Evolutionary conservation across 2,888 invertebrate genomes (phyloP).

Genomic region (Andrena camellia): DNA sequence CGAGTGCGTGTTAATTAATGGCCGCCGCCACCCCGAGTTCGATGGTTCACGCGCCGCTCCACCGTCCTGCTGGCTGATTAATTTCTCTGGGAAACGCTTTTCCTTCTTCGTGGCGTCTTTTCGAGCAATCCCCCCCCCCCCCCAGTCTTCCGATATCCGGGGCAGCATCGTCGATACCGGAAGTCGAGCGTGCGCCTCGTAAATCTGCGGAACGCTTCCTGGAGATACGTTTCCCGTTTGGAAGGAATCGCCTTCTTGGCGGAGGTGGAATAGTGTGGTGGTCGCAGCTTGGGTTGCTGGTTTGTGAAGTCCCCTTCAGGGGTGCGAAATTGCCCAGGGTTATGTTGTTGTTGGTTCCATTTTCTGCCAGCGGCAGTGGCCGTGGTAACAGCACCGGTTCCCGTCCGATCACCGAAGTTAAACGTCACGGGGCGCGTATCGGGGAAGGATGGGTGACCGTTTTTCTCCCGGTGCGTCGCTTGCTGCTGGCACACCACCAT

Average conservation of each 20-base stretch:
- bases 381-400: no score
- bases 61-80: constrained; percentile 56
- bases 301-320: neutral
- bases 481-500: no score
- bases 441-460: no score
- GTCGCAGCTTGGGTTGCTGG: neutral
- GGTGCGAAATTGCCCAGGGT: no score
- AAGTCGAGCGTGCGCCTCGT: constrained; percentile 11
- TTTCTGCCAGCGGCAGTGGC: no score
- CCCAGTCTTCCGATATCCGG: constrained; percentile 25
- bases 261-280: neutral
- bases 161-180: constrained; percentile 8
- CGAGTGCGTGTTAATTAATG: constrained; percentile 71
- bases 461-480: no score
- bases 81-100: constrained; percentile 53
- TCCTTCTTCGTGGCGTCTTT: constrained; percentile 26
- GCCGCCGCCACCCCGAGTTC: constrained; percentile 21
- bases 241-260: constrained; percentile 15
- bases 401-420: no score
- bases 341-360: no score
- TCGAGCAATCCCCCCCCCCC: neutral
- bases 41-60: constrained; percentile 18
- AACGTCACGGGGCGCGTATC: no score
- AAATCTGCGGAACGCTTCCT: constrained; percentile 24
- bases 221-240: neutral